Percentiles rank a stretch among this genome's conserved stretches.
Evolutionary conservation across 2,888 invertebrate genomes (phyloP).

Genomic region (Brenthis daphne): DNA sequence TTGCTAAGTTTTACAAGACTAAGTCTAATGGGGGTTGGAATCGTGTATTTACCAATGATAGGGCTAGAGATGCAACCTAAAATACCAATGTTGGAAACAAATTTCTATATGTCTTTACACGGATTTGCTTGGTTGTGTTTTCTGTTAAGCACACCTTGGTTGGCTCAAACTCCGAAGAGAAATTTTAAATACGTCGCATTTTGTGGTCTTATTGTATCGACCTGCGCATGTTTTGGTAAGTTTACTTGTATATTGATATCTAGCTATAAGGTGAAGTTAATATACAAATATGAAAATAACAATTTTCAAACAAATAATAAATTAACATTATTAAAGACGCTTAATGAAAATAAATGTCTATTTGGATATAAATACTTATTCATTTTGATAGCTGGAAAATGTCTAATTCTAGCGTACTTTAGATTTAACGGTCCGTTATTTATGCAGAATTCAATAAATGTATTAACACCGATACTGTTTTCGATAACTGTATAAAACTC

Average conservation of each 20-base stretch:
- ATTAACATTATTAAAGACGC: too few relatives aligned
- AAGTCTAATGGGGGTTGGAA: conserved; percentile 61
- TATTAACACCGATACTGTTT: too few relatives aligned
- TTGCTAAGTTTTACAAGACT: conserved; percentile 64
- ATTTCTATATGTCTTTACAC: conserved; percentile 70
- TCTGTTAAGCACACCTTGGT: conserved; percentile 70
- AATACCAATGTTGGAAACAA: conserved; percentile 64
- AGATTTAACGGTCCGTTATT: too few relatives aligned
- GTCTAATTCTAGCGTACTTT: too few relatives aligned
- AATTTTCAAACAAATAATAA: too few relatives aligned
- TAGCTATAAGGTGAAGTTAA: too few relatives aligned
- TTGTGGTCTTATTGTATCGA: conserved; percentile 61
- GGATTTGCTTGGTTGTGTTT: conserved; percentile 78
- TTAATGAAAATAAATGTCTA: too few relatives aligned
- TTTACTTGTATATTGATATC: background rate
- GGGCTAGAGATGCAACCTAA: conserved; percentile 64
- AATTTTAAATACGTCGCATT: conserved; percentile 71
- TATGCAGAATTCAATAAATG: too few relatives aligned
- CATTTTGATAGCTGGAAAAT: too few relatives aligned
- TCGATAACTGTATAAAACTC: too few relatives aligned
- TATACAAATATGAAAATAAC: too few relatives aligned
- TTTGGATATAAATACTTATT: too few relatives aligned
- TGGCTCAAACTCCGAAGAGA: conserved; percentile 68
- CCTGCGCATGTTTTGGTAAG: conserved; percentile 68
- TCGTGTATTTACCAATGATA: conserved; percentile 65